Evolutionary conservation across 2,113 vertebrate genomes (phyloP).

Genomic region (Xiphophorus maculatus): DNA sequence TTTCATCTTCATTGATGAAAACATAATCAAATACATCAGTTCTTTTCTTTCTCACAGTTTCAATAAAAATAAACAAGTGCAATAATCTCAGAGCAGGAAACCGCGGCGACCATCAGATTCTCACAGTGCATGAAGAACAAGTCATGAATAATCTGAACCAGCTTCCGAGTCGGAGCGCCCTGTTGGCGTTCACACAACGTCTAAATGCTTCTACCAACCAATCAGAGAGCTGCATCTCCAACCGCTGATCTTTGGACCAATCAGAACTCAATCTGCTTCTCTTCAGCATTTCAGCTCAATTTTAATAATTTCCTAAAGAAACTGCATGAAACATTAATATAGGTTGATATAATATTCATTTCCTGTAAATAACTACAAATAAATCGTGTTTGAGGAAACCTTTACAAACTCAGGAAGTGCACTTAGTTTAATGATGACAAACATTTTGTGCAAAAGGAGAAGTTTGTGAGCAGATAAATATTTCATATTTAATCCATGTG

Average conservation of each 20-base stretch:
- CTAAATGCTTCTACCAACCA: too few relatives aligned
- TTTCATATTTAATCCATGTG: not conserved
- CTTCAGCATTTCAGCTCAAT: not conserved
- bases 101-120: not conserved
- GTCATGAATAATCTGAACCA: not conserved
- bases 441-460: not conserved
- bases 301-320: not conserved
- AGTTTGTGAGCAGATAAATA: not conserved
- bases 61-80: conserved; percentile 31
- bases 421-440: conserved; percentile 19
- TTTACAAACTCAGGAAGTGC: conserved; percentile 21
- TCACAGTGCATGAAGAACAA: conserved; percentile 11
- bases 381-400: not conserved
- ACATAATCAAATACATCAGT: conserved; percentile 12
- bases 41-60: not conserved
- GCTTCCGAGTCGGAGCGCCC: too few relatives aligned
- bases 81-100: conserved; percentile 8
- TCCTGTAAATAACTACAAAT: not conserved
- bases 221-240: not conserved
- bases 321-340: not conserved
- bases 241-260: not conserved
- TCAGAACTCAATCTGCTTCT: not conserved
- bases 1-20: conserved; percentile 19
- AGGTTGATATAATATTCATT: not conserved
- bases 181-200: too few relatives aligned